Evolutionary conservation across 2,797 vertebrate genomes (phyloP).

Genomic region (Enoplosus armatus): DNA sequence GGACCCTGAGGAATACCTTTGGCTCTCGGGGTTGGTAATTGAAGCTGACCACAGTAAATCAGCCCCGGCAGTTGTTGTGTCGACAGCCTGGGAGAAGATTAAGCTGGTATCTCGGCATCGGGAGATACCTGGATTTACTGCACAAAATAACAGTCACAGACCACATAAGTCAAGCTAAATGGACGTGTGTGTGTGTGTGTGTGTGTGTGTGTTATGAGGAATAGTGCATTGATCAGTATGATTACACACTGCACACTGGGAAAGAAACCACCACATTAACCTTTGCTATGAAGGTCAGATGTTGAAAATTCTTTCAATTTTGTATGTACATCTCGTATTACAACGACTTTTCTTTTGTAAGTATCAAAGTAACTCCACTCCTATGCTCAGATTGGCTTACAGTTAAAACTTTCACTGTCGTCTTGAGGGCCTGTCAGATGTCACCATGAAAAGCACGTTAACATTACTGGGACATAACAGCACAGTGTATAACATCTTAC

Average conservation of each 20-base stretch:
- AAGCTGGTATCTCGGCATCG: constrained; percentile 68
- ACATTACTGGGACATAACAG: constrained; percentile 64
- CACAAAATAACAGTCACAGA: constrained; percentile 66
- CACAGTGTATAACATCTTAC: constrained; percentile 59
- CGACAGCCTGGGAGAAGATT: constrained; percentile 73
- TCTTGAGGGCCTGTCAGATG: constrained; percentile 54
- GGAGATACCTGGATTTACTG: constrained; percentile 78
- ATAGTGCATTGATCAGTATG: constrained; percentile 30
- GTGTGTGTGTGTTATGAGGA: constrained; percentile 10
- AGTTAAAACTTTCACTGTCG: constrained; percentile 49
- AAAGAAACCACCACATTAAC: constrained; percentile 43
- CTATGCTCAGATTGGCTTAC: neutral
- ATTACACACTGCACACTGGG: constrained; percentile 16
- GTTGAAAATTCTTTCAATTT: constrained; percentile 16
- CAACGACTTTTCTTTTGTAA: constrained; percentile 7
- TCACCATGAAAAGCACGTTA: constrained; percentile 41
- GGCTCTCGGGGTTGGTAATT: constrained; percentile 73
- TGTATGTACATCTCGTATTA: constrained; percentile 14
- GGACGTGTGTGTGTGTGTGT: constrained; percentile 30
- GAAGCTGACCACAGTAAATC: constrained; percentile 82
- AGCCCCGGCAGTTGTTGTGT: constrained; percentile 61
- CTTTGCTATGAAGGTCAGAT: constrained; percentile 53
- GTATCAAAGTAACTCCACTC: constrained; percentile 12
- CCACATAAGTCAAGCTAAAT: constrained; percentile 73
- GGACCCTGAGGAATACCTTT: constrained; percentile 75